Percentiles rank a stretch among this genome's conserved stretches.
Conservation (phyloP, 2,888 invertebrate genomes). For the Myopa testacea region DNA sequence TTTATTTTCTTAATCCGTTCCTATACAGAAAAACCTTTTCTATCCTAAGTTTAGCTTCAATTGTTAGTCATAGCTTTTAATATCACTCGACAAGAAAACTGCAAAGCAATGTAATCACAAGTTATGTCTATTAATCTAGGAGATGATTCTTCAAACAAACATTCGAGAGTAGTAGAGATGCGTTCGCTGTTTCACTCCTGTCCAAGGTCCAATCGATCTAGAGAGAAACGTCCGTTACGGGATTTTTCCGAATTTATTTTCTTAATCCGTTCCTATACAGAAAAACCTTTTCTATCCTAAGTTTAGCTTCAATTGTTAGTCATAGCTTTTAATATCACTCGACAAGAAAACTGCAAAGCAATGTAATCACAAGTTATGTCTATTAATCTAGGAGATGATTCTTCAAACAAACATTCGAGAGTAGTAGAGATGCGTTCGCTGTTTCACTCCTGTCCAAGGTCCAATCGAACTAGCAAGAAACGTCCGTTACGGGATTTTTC, state of each 20-base stretch:
- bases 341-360: not conserved
- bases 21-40: no score
- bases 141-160: slow-evolving; percentile 57
- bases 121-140: slow-evolving; percentile 50
- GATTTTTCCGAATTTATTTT: no score
- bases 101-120: not conserved
- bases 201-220: no score
- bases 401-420: slow-evolving; percentile 54
- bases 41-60: no score
- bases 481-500: no score
- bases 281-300: no score
- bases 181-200: slow-evolving; percentile 45
- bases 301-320: not conserved
- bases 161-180: slow-evolving; percentile 45
- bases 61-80: not conserved
- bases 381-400: slow-evolving; percentile 56
- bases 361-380: not conserved
- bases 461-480: no score
- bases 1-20: no score
- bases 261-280: no score
- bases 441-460: no score
- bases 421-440: slow-evolving; percentile 49
- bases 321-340: not conserved
- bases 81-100: not conserved
- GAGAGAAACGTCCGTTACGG: no score